Evolutionary conservation across 2,113 vertebrate species (phyloP), one percentile per base, ranked within the genome.

Genomic region (Pterophyllum scalare): DNA sequence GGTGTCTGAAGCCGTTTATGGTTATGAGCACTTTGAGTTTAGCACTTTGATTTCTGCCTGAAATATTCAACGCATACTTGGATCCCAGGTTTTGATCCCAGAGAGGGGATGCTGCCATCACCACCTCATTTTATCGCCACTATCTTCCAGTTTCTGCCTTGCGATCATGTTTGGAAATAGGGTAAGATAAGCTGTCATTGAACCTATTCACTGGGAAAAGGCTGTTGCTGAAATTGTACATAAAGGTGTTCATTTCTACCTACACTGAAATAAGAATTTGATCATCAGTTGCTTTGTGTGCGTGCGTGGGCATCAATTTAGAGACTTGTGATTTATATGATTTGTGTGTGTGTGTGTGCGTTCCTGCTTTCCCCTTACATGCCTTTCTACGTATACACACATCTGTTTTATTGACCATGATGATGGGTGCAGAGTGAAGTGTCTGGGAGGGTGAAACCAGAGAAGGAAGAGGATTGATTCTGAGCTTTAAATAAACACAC

Each of bases 401-500:
- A 13, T 3, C 3, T 40, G 77, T 75, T 54, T 33, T 85, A 76
- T 85, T 83, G 80, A 91, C 76, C 77, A 59, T 10, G 40, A n/a
- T 84, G 57, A 86, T 80, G 60, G 58, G n/a, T 20, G 54, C 85
- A 58, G 24, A 72, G 80, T 74, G 82, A 84, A 62, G 58, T 49
- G 82, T 89, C 67, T 82, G 74, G 43, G 77, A 80, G 72, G 70
- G 75, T 3, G 22, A 80, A 90, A 82, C 59, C 56, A 79, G 62
- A 75, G 60, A 87, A 58, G 11, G 76, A 77, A 56, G 59, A 75
- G 59, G 83, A 95, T 94, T 94, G 95, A 95, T 95, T 92, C 77
- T 26, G 87, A 82, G 90, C 94, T 94, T 94, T 95, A 95, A 95
- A 96, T 96, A 95, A 94, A 93, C 90, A 76, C 88, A 38, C 60